These are phyloP conservation scores for Crocodylus rhombifer DNA, from an alignment of 2,797 vertebrate genomes.

Conservation along the genomic window DNA sequence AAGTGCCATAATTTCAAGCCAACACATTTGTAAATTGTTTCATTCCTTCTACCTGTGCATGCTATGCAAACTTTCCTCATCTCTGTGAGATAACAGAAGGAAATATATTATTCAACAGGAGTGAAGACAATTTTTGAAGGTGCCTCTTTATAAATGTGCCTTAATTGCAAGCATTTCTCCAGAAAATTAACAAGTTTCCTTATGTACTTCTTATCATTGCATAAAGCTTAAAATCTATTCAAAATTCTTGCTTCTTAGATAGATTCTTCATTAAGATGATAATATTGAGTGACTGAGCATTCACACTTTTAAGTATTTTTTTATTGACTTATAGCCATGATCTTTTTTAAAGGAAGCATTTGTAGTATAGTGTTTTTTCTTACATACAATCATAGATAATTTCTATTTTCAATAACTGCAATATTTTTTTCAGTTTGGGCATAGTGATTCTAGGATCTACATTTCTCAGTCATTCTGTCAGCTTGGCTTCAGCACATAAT, in stretches of 20 bases:
- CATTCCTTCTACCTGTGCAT: not conserved
- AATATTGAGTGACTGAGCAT: fast-evolving
- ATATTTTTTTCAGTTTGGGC: not conserved
- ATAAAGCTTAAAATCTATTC: not conserved
- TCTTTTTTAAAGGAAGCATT: not conserved
- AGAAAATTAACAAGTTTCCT: not conserved
- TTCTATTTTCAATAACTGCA: not conserved
- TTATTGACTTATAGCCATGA: not conserved
- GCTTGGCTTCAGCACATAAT: not conserved
- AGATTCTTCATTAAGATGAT: not conserved
- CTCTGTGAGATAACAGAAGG: conserved; percentile 16
- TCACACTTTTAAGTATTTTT: not conserved
- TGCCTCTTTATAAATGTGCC: conserved; percentile 14
- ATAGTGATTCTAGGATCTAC: not conserved
- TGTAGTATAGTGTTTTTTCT: not conserved
- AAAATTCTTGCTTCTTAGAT: not conserved
- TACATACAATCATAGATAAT: not conserved
- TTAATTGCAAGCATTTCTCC: not conserved
- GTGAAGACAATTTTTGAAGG: not conserved
- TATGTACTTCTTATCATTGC: not conserved
- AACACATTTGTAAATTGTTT: conserved; percentile 34
- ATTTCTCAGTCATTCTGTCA: not conserved
- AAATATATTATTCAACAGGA: conserved; percentile 29
- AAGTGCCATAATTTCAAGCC: conserved; percentile 29
- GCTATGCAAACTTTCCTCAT: conserved; percentile 16